These are phyloP conservation scores for Malurus leucopterus DNA, from an alignment of 2,797 vertebrate genomes.

Conservation along the genomic window DNA sequence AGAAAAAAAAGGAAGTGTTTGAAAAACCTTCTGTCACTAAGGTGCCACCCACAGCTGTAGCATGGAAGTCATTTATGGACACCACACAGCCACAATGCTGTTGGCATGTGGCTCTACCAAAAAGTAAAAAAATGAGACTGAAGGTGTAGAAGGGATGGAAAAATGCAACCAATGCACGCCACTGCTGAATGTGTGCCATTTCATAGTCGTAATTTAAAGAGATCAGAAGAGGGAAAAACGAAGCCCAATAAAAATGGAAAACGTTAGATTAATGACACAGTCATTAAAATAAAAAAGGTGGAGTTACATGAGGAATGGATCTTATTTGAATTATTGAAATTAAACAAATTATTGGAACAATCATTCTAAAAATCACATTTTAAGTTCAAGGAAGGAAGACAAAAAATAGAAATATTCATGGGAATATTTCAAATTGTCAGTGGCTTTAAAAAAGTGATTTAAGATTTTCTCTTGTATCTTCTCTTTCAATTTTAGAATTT, in stretches of 20 bases:
- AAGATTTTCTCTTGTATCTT: constrained; percentile 43
- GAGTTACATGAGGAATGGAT: constrained; percentile 44
- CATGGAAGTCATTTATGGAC: constrained; percentile 8
- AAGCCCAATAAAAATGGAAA: constrained; percentile 63
- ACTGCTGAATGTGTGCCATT: not conserved
- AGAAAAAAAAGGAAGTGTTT: not conserved
- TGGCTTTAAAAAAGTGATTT: constrained; percentile 47
- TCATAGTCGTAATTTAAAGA: constrained; percentile 38
- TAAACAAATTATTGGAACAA: constrained; percentile 59
- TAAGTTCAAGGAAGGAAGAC: constrained; percentile 35
- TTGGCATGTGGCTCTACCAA: not conserved
- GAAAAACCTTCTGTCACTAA: constrained; percentile 51
- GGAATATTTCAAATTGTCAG: constrained; percentile 54
- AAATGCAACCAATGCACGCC: not conserved
- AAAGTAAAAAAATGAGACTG: constrained; percentile 12
- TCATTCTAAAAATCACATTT: constrained; percentile 51
- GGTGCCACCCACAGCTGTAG: not conserved
- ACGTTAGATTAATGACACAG: constrained; percentile 48
- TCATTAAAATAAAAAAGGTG: constrained; percentile 55
- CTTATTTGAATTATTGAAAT: constrained; percentile 44
- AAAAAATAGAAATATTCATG: constrained; percentile 28
- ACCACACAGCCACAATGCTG: not conserved
- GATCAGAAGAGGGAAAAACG: constrained; percentile 42
- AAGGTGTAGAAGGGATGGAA: constrained; percentile 13
- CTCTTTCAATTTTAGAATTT: constrained; percentile 62